Base-by-base conservation (phyloP, 2,113 vertebrate genomes). In the Thomomys bottae region DNA sequence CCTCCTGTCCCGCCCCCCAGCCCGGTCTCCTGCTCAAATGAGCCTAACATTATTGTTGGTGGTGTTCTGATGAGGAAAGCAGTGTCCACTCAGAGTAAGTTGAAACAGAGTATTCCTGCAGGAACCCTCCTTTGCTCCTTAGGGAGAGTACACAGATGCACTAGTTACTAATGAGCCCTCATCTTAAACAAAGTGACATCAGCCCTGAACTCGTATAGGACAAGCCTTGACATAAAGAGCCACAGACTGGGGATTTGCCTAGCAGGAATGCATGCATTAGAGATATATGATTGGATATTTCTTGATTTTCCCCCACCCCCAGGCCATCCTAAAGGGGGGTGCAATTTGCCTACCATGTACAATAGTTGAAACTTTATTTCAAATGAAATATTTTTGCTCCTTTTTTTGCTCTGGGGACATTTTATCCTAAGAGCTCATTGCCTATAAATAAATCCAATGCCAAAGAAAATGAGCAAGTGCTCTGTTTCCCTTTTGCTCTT, bases 161-260 rank as follows among this genome's bases (percentile, higher is more conserved):
- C 71, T 75, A 23, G 72, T 11, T 38, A 45, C 24, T 42, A 7
- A 5, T 1, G 5, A 85, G 64, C 49, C 26, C 7, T 42, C 63
- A 2, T 21, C 57, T n/a, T 26, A 6, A 26, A 15, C 24, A 32
- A 70, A 57, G 5, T 9, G 42, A 67, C 36, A 15, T 17, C 5
- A 34, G 14, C 24, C 0, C 5, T 11, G 67, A 40, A 20, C 9
- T 77, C 24, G 21, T 4, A 8, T 7, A 3, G 6, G 32, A 0
- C 20, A 61, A 15, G 7, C 24, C 4, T 79, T 84, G 81, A 63
- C 71, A 72, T 24, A 17, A 49, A 12, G 1, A 34, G 15, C 21
- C 26, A 9, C 32, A 17, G 6, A 0, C 67, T 30, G 8, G 3
- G 1, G 21, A 5, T 9, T 7, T 32, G 9, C 20, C 63, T 2